These are phyloP conservation scores for Cephus rjabovi DNA, from an alignment of 2,888 invertebrate genomes.

Conservation along the genomic window DNA sequence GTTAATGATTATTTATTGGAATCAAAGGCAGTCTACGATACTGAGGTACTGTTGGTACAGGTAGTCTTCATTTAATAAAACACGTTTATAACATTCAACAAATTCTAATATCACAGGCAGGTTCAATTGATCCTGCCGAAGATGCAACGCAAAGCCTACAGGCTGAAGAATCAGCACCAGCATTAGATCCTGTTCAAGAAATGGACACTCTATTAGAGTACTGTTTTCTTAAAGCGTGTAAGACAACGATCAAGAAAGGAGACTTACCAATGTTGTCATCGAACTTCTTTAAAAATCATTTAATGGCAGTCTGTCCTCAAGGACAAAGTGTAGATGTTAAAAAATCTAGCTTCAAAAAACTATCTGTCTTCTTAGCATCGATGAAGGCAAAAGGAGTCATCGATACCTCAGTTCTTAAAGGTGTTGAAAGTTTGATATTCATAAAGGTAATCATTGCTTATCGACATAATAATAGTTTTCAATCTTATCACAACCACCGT, in stretches of 20 bases:
- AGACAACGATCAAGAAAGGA: constrained; percentile 77
- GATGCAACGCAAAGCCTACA: not conserved
- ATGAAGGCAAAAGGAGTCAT: constrained; percentile 70
- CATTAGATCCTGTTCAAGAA: constrained; percentile 64
- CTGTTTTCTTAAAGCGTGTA: constrained; percentile 84
- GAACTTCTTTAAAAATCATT: constrained; percentile 80
- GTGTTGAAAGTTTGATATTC: constrained; percentile 82
- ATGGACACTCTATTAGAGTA: constrained; percentile 82
- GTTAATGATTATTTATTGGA: not conserved
- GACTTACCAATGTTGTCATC: constrained; percentile 85
- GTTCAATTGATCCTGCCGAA: not conserved
- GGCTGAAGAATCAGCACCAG: not conserved
- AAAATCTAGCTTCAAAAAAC: constrained; percentile 89
- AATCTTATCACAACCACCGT: not conserved
- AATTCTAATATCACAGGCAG: not conserved
- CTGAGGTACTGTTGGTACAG: not conserved
- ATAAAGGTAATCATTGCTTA: constrained; percentile 66
- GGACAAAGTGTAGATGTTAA: constrained; percentile 83
- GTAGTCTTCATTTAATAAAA: not conserved
- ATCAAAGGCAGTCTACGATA: not conserved
- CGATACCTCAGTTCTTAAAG: constrained; percentile 72
- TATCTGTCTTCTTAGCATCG: constrained; percentile 84
- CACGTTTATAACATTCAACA: not conserved
- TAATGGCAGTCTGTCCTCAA: constrained; percentile 78
- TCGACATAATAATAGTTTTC: not conserved